phyloP scores from a whole-genome alignment of 2,888 invertebrate species.

The Ormyrus rosae region DNA sequence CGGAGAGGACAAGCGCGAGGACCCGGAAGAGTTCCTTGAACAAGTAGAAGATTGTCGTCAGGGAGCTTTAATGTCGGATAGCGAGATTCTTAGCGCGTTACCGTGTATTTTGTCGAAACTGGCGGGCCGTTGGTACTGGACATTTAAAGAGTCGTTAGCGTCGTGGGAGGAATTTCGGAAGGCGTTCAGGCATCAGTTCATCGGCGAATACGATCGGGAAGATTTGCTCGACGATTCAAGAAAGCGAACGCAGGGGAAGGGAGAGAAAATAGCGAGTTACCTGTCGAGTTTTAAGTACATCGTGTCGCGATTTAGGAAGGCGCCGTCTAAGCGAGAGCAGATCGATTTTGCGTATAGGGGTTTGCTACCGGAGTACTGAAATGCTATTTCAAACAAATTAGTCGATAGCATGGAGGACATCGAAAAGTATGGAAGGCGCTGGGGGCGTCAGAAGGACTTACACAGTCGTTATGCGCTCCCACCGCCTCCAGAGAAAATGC shows the following conservation, averaged over 20 bases:
- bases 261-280: background rate
- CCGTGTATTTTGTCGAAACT: background rate
- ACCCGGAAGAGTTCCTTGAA: background rate
- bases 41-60: background rate
- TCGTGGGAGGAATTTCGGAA: background rate
- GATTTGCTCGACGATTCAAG: background rate
- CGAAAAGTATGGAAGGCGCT: background rate
- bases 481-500: background rate
- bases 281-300: background rate
- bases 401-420: background rate
- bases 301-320: background rate
- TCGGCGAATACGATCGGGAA: background rate
- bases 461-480: background rate
- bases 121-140: background rate
- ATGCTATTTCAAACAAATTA: background rate
- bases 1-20: background rate
- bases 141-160: background rate
- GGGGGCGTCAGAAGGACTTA: background rate
- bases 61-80: background rate
- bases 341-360: conserved; percentile 1
- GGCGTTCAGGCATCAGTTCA: background rate
- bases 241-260: background rate
- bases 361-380: background rate
- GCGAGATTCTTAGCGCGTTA: background rate
- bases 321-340: background rate